phyloP scores from a whole-genome alignment of 37 sponge, comb jelly and placozoan species.

The Haliclona indistincta region DNA sequence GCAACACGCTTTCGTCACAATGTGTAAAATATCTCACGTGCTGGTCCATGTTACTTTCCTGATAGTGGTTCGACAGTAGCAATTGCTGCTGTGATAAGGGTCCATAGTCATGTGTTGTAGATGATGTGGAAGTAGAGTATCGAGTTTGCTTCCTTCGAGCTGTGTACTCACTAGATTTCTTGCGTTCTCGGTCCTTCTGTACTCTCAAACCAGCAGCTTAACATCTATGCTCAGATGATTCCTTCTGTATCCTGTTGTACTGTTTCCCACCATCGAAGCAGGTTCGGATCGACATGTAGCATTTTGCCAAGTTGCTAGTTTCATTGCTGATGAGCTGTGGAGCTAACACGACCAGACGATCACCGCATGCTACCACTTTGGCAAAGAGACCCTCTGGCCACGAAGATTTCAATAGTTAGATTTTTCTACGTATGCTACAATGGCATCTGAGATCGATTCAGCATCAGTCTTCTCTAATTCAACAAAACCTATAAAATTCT shows the following conservation, averaged over 20 bases:
- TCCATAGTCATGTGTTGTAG: constrained; percentile 15
- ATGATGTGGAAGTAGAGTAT: not conserved
- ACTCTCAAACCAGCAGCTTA: constrained; percentile 14
- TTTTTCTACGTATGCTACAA: too few species aligned
- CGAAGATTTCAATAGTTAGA: too few species aligned
- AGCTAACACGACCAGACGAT: constrained; percentile 11
- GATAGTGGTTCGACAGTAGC: too few species aligned
- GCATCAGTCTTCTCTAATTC: too few species aligned
- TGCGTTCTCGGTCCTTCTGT: not conserved
- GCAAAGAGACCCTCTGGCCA: constrained; percentile 9
- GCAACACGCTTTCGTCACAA: too few species aligned
- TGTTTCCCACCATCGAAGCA: constrained; percentile 31
- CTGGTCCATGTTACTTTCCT: too few species aligned
- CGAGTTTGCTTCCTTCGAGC: not conserved
- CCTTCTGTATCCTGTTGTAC: constrained; percentile 31
- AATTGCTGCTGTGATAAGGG: not conserved
- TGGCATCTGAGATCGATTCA: too few species aligned
- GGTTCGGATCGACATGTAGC: too few species aligned
- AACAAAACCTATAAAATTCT: too few species aligned
- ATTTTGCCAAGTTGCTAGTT: too few species aligned
- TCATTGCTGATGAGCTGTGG: too few species aligned
- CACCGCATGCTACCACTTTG: not conserved
- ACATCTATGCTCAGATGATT: constrained; percentile 8
- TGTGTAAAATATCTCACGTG: too few species aligned
- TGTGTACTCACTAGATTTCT: not conserved